Percentiles rank a stretch among this genome's conserved stretches.
Evolutionary conservation across 1,140 invertebrate species (phyloP).

Genomic region (Probaryconus sp.): DNA sequence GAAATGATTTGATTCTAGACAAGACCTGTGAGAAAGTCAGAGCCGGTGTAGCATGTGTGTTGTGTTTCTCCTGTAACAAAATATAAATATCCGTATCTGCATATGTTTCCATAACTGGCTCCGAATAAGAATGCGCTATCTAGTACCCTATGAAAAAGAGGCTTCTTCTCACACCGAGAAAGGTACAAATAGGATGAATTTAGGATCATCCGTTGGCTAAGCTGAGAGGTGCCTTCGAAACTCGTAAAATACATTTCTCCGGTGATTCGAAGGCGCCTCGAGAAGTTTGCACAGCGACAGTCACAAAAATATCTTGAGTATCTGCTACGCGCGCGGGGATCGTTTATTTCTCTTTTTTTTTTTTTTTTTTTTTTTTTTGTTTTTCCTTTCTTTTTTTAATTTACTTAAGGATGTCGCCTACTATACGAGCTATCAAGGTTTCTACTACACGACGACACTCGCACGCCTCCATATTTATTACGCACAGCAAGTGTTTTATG

Average conservation of each 20-base stretch:
- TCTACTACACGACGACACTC: slow-evolving; percentile 55
- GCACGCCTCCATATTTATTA: too few relatives aligned
- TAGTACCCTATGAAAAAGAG: slow-evolving; percentile 72
- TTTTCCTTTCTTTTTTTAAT: slow-evolving; percentile 41
- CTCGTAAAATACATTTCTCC: slow-evolving; percentile 49
- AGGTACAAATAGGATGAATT: slow-evolving; percentile 60
- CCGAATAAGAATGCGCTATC: slow-evolving; percentile 72
- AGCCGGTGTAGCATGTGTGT: slow-evolving; percentile 65
- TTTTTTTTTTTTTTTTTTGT: slow-evolving; percentile 41
- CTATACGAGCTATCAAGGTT: slow-evolving; percentile 45
- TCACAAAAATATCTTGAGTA: slow-evolving; percentile 75
- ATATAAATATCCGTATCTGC: slow-evolving; percentile 78
- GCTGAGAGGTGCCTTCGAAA: slow-evolving; percentile 45
- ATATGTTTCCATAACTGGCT: slow-evolving; percentile 73
- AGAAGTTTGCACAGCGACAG: slow-evolving; percentile 66
- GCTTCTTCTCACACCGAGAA: slow-evolving; percentile 62
- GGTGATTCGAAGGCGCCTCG: slow-evolving; percentile 38
- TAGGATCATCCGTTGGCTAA: slow-evolving; percentile 55
- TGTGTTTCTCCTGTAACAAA: slow-evolving; percentile 77
- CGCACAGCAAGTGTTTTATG: slow-evolving; percentile 20
- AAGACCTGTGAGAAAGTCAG: too few relatives aligned
- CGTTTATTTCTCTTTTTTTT: slow-evolving; percentile 26
- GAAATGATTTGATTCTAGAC: too few relatives aligned
- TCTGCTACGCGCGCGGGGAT: slow-evolving; percentile 42
- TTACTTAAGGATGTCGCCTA: slow-evolving; percentile 46